Conservation (phyloP, 2,888 invertebrate genomes). For the Xestoiulus laeticollis region DNA sequence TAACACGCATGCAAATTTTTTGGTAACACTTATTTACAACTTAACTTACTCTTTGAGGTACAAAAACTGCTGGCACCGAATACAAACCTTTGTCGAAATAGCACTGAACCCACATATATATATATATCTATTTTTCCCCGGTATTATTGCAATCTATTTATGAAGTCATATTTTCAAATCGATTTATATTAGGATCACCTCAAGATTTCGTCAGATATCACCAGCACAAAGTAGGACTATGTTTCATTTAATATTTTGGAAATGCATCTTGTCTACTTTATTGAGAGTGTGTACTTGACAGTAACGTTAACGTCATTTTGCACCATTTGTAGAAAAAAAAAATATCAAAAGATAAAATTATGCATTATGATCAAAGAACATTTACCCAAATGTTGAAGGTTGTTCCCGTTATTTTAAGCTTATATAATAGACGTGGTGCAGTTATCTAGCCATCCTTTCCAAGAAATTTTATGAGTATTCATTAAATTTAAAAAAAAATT, state of each 20-base stretch:
- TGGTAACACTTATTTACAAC: background rate
- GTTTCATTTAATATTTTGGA: background rate
- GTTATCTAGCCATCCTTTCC: background rate
- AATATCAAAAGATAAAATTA: background rate
- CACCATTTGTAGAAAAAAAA: background rate
- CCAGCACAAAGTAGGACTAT: background rate
- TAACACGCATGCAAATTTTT: background rate
- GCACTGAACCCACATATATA: background rate
- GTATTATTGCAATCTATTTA: background rate
- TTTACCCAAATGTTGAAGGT: background rate
- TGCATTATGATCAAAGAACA: too few relatives aligned
- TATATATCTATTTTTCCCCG: too few relatives aligned
- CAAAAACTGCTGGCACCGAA: slow-evolving; percentile 22
- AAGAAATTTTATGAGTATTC: too few relatives aligned
- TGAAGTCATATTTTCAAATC: background rate
- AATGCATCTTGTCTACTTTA: background rate
- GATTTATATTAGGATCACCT: slow-evolving; percentile 20
- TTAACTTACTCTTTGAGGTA: background rate
- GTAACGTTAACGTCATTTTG: background rate
- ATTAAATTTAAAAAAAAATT: too few relatives aligned
- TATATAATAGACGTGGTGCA: background rate
- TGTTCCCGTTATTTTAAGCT: background rate
- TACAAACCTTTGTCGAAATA: background rate
- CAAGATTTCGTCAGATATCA: background rate
- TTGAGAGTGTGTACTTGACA: background rate